Percentiles rank a stretch among this genome's conserved stretches.
Conservation (phyloP, 1,140 invertebrate genomes). For the Orchesella cincta region DNA sequence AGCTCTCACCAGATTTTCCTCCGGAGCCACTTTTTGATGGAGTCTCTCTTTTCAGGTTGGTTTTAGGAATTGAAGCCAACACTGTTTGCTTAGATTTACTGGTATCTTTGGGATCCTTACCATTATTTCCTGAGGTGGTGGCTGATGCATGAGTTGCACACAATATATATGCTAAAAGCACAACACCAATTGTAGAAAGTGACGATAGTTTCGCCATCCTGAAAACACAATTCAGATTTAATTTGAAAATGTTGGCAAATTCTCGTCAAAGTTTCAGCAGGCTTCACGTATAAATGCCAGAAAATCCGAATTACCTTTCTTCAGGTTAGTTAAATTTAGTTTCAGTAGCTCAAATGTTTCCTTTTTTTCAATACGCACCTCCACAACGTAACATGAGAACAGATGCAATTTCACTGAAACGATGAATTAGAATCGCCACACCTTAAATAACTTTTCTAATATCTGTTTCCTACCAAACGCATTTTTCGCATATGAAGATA, state of each 20-base stretch:
- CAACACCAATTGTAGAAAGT: background rate
- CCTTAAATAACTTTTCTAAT: constrained; percentile 21
- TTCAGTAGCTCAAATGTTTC: no score
- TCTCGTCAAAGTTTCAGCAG: no score
- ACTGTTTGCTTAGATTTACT: background rate
- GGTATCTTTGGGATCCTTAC: background rate
- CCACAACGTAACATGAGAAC: background rate
- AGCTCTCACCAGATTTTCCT: background rate
- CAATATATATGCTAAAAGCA: background rate
- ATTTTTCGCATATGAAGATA: background rate
- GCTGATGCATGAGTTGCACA: background rate
- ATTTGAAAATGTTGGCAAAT: no score
- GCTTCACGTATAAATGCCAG: no score
- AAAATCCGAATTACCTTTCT: no score
- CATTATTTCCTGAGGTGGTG: background rate
- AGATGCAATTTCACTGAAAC: constrained; percentile 1
- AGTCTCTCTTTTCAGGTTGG: background rate
- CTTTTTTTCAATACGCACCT: no score
- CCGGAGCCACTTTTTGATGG: background rate
- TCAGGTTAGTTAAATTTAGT: no score
- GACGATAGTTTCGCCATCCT: background rate
- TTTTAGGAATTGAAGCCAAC: background rate
- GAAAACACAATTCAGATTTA: background rate
- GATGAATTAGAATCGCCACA: background rate
- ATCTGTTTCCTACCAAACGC: background rate